Evolutionary conservation across 2,113 vertebrate genomes (phyloP), one percentile per base, ranked within the genome.

Genomic region (Oenanthe melanoleuca): DNA sequence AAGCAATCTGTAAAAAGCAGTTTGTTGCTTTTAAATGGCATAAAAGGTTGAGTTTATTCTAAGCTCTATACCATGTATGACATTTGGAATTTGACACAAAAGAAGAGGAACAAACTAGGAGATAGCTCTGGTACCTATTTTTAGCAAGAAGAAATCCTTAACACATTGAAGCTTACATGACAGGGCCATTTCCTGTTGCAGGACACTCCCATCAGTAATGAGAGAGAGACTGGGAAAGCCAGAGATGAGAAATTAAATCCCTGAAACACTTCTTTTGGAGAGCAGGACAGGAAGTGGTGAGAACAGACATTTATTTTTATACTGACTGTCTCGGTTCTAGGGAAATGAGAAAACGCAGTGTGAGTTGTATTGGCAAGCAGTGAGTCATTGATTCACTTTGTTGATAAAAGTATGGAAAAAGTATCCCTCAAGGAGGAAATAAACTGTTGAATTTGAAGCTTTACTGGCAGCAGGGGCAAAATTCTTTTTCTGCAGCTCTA

Each of bases 321-420:
- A 82, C 78, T n/a, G 65, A 84, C 34, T 45, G 77, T 89, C 80
- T 89, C 22, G 0, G 42, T 93, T 92, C 89, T 67, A 93, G 89
- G 87, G 79, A 97, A 96, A 95, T 86, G 64, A 86, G 40, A 78
- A 93, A 95, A 89, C 0, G 8, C 57, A 71, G n/a, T 31, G 49
- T 45, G 71, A 96, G 71, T 88, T 80, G 66, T 75, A 91, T 63
- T 64, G 71, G 79, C 71, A 94, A 95, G 88, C 67, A 69, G 63
- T 93, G 93, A 96, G 59, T 92, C 92, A 95, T 80, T 88, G 95
- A 96, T 88, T 42, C 59, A 25, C 73, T 85, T 82, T 49, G 31
- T 82, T 92, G 84, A 82, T 94, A 93, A 66, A 88, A 88, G 53
- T 70, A n/a, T 52, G 77, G 71, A 25, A 87, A 73, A 88, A 92